Evolutionary conservation across 2,888 invertebrate genomes (phyloP).

Genomic region (Drosophila birchii): DNA sequence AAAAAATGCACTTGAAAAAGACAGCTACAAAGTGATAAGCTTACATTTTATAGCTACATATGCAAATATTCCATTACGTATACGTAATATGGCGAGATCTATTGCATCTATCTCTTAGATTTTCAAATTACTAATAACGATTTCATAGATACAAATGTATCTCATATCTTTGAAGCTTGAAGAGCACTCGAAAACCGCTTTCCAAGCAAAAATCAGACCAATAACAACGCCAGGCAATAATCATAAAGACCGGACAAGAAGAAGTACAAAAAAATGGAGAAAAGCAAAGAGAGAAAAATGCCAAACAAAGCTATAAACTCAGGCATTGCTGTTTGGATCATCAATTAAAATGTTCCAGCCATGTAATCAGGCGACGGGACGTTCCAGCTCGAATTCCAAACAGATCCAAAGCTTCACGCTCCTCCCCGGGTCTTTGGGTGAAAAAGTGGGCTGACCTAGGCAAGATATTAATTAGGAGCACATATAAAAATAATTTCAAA

Average conservation of each 20-base stretch:
- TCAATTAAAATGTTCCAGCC: constrained; percentile 63
- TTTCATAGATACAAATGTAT: not conserved
- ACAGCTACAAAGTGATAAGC: not conserved
- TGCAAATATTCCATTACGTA: constrained; percentile 10
- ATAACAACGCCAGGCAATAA: constrained; percentile 53
- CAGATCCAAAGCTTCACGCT: constrained; percentile 6
- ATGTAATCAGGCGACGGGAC: constrained; percentile 54
- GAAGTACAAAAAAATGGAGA: constrained; percentile 31
- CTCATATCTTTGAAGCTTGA: constrained; percentile 9
- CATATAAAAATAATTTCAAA: not conserved
- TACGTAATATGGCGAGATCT: constrained; percentile 9
- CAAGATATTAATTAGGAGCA: constrained; percentile 37
- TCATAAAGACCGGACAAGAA: constrained; percentile 46
- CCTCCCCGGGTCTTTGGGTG: constrained; percentile 11
- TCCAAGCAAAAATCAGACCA: constrained; percentile 15
- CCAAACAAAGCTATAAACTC: constrained; percentile 24
- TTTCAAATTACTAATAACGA: not conserved
- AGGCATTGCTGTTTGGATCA: constrained; percentile 49
- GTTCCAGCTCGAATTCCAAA: constrained; percentile 30
- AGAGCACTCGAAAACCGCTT: constrained; percentile 40
- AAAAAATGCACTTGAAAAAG: constrained; percentile 29
- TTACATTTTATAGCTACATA: constrained; percentile 2
- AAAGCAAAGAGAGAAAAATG: constrained; percentile 16
- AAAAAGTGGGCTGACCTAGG: constrained; percentile 46
- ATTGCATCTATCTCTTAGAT: not conserved